These are phyloP conservation scores for Trichonephila inaurata DNA, from an alignment of 1,140 invertebrate species.

Conservation along the genomic window DNA sequence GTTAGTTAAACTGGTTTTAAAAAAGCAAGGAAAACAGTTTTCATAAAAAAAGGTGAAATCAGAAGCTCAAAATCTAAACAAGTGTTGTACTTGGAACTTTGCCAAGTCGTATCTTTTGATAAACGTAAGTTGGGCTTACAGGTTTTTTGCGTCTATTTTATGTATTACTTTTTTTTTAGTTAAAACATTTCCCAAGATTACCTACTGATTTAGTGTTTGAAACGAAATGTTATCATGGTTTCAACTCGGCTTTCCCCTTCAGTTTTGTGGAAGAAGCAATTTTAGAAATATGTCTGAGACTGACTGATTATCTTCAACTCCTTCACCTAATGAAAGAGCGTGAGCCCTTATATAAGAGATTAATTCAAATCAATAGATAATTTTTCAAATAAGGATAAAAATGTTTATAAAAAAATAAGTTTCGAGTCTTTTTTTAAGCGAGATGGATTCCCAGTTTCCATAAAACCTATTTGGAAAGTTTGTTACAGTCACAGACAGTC, in stretches of 20 bases:
- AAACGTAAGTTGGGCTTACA: neutral
- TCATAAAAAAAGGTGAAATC: neutral
- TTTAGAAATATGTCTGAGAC: neutral
- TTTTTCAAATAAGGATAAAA: too few relatives aligned
- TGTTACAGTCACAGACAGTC: too few relatives aligned
- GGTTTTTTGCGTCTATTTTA: neutral
- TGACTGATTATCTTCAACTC: conserved; percentile 12
- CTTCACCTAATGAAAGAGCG: too few relatives aligned
- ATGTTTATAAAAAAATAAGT: too few relatives aligned
- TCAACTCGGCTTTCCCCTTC: neutral
- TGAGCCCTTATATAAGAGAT: too few relatives aligned
- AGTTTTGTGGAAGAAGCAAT: neutral
- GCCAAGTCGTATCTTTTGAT: neutral
- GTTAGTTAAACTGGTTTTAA: neutral
- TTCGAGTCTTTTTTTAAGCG: too few relatives aligned
- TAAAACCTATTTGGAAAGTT: too few relatives aligned
- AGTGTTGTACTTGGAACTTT: neutral
- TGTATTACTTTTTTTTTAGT: neutral
- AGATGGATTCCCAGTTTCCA: too few relatives aligned
- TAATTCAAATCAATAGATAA: too few relatives aligned
- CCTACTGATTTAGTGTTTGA: neutral
- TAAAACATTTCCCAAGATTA: neutral
- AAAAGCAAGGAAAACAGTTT: neutral
- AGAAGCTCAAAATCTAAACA: conserved; percentile 34
- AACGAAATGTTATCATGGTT: neutral